phyloP scores from a whole-genome alignment of 2,888 invertebrate genomes.

The Tortricodes alternella region DNA sequence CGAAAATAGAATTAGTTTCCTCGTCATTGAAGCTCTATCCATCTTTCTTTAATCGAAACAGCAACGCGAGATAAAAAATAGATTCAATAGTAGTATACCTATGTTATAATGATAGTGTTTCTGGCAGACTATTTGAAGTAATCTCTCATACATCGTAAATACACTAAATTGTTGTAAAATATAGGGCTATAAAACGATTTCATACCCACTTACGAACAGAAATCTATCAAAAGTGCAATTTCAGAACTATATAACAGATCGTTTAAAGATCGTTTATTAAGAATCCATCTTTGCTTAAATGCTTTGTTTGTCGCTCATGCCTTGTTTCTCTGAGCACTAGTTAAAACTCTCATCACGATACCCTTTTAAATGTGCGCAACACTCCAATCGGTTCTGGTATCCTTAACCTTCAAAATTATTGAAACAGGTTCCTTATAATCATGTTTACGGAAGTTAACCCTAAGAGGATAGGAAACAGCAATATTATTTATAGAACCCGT shows the following conservation, averaged over 20 bases:
- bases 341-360: background rate
- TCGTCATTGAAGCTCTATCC: constrained; percentile 3
- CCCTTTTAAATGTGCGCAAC: background rate
- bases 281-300: no score
- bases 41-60: constrained; percentile 5
- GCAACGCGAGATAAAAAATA: constrained; percentile 5
- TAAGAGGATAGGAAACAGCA: background rate
- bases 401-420: no score
- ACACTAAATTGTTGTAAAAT: background rate
- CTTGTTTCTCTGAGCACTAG: no score
- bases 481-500: background rate
- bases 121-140: background rate
- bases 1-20: constrained; percentile 14
- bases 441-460: constrained; percentile 16
- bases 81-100: no score
- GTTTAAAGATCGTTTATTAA: no score
- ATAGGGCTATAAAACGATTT: constrained; percentile 1
- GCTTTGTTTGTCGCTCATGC: no score
- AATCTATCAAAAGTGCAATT: background rate
- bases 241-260: background rate
- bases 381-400: no score
- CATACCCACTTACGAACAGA: background rate
- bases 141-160: background rate
- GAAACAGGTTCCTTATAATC: background rate
- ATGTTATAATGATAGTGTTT: no score